Conservation (phyloP, 2,797 vertebrate genomes). For the Bradypodion pumilum region DNA sequence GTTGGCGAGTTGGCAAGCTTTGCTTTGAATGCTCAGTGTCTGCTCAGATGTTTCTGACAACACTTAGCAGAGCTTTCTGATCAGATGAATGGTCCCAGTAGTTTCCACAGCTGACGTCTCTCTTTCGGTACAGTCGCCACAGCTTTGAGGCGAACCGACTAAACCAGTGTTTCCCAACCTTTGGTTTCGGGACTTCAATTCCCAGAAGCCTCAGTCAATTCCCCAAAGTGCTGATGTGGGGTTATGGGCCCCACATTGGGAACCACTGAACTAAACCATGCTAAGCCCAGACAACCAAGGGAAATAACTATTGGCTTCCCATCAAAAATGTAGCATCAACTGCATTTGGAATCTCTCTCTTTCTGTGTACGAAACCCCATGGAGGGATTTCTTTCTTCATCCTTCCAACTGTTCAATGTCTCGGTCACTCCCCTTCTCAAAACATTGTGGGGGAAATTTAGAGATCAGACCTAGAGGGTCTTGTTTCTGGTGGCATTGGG, state of each 20-base stretch:
- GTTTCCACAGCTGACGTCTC: conserved; percentile 30
- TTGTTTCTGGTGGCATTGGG: no score
- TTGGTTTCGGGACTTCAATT: no score
- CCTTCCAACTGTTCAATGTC: not conserved
- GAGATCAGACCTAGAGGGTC: no score
- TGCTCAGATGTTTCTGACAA: not conserved
- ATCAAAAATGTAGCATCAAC: no score
- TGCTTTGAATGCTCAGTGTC: not conserved
- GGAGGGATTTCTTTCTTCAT: not conserved
- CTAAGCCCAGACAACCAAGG: no score
- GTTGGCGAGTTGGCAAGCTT: not conserved
- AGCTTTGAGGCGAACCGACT: conserved; percentile 4
- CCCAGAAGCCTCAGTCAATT: no score
- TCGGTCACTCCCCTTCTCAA: not conserved
- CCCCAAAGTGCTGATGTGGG: no score
- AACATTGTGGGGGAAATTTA: no score
- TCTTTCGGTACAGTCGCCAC: not conserved
- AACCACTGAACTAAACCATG: not conserved
- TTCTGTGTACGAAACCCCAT: no score
- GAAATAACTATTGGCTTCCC: not conserved
- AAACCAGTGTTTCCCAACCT: no score
- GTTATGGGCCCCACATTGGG: no score
- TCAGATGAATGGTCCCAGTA: conserved; percentile 14
- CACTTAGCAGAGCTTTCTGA: not conserved
- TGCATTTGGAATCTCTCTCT: no score